These are phyloP conservation scores for Sebastes hubbsi DNA, from an alignment of 2,797 vertebrate genomes.

Conservation along the genomic window DNA sequence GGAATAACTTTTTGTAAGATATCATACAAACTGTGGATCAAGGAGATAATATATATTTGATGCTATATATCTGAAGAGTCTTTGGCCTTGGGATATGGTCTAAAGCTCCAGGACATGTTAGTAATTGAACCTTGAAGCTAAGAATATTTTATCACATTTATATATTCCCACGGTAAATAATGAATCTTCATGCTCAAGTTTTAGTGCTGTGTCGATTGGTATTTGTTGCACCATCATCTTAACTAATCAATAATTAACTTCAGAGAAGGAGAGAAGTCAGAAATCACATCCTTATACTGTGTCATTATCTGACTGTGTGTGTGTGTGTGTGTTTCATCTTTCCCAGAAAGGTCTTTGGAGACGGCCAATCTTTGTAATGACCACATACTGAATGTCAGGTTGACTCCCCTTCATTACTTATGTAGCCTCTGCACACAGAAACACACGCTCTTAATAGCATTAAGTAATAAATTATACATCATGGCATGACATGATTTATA, in stretches of 20 bases:
- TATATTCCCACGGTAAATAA: background rate
- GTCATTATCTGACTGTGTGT: background rate
- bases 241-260: background rate
- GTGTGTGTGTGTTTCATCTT: background rate
- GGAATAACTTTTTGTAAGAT: too few species aligned
- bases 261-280: background rate
- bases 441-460: conserved; percentile 1
- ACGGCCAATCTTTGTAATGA: conserved; percentile 19
- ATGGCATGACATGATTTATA: background rate
- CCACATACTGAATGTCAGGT: conserved; percentile 37
- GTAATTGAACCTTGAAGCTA: background rate
- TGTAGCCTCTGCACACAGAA: background rate
- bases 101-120: background rate
- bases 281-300: background rate
- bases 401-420: conserved; percentile 1
- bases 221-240: background rate
- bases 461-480: conserved; percentile 20
- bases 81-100: background rate
- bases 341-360: conserved; percentile 15
- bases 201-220: background rate
- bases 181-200: background rate
- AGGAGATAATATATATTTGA: background rate
- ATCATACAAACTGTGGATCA: background rate
- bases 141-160: background rate
- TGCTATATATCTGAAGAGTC: too few species aligned